Evolutionary conservation across 2,888 invertebrate genomes (phyloP), one percentile per base, ranked within the genome.

Genomic region (Myathropa florea): DNA sequence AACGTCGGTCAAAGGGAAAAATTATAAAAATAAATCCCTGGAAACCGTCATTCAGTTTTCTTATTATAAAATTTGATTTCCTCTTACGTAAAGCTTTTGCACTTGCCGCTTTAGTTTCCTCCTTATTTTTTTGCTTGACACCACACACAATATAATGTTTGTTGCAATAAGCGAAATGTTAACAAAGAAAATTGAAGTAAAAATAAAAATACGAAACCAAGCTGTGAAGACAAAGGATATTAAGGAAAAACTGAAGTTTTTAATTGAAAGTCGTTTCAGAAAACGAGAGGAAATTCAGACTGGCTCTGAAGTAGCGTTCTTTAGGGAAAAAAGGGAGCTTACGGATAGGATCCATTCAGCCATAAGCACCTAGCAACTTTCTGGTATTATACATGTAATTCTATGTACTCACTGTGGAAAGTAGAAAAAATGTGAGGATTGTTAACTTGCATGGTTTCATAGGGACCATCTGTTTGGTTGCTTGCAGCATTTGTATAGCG

Each of bases 61-160:
- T 67, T 55, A 39, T 76, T 59, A 28, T 28, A 28, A 30, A 76
- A 76, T 61, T 68, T 23, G 55, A 55, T 55, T 55, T 55, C 14
- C 21, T 28, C 55, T 28, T 12, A 4, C 3, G 14, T 18, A 24
- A 26, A n/a, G 10, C 10, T n/a, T 65, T 65, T 28, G 10, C 64
- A 55, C 53, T 30, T 67, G 30, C 30, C 53, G 12, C 53, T 28
- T 4, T 28, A 67, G 67, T 67, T 67, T 67, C 30, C 9, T 53
- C 55, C 21, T 30, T 55, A 55, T 28, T 59, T 12, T n/a, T 64
- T 64, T 64, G 24, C 46, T 46, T 46, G 46, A 18, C 46, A 18
- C 46, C 18, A 18, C 46, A 46, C 39, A 64, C 23, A 39, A 64
- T 64, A 18, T 4, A 46, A 33, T 12, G 12, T 33, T 46, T 46